Base-by-base conservation (phyloP, 92 coral and sea anemone species). In the Epizoanthus scotinus region DNA sequence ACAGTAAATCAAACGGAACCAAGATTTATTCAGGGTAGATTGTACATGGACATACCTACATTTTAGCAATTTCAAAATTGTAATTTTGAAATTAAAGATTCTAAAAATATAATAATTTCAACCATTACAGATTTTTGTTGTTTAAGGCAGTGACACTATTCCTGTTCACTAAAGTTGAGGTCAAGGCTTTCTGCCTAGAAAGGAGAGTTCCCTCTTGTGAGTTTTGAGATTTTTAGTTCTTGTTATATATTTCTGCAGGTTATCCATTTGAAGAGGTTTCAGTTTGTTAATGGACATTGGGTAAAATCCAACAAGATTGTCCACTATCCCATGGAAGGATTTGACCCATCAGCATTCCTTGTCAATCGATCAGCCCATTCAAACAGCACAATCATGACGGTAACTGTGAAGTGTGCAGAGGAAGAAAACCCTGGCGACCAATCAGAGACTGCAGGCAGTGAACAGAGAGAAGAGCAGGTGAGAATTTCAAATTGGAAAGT, bases 241-340 rank as follows among this genome's bases (percentile, higher is more conserved):
- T 75, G 40, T 54, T 20, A 22, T 17, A 53, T 47, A 5, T n/a
- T 19, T 25, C 67, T 28, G 9, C 63, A 94, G 99, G 89, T 95
- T 21, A 95, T 95, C 70, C 99, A 95, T 72, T 84, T 95, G 53
- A 95, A 95, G 66, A 81, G 99, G 44, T 95, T 95, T 71, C 99
- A 95, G 87, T 95, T 94, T 61, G 97, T 95, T 15, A 93, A 93
- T 40, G 98, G 98, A 8, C 99, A 94, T 82, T 95, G 99, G 99
- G 99, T 93, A 31, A 95, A 95, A 79, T 95, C 99, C 17, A 95
- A 95, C 81, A 95, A 95, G 83, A 85, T 95, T 26, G 99, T 95
- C 50, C 89, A 93, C 88, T 95, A 86, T 79, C 96, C 99, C 3
- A 95, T 87, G 95, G 69, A 64, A 20, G 91, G 91, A 19, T 95